Evolutionary conservation across 2,888 invertebrate species (phyloP).

Genomic region (Synanthedon formicaeformis): DNA sequence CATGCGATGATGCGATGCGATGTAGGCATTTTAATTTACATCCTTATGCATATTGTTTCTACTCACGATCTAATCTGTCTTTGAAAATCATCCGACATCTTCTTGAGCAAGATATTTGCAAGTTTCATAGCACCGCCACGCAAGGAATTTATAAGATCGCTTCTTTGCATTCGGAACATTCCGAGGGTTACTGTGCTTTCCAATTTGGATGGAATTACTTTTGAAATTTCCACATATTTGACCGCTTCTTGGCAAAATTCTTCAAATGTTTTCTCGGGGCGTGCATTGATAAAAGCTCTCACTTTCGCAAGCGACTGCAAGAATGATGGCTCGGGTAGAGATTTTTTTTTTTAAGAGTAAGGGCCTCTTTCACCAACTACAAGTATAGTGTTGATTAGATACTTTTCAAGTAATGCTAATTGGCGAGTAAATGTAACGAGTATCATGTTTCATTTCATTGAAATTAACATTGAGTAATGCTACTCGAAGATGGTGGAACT

Average conservation of each 20-base stretch:
- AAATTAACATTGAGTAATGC: no score
- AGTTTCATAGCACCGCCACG: conserved; percentile 76
- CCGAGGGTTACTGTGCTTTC: conserved; percentile 81
- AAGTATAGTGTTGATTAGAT: no score
- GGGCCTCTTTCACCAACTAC: no score
- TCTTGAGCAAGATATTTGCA: conserved; percentile 76
- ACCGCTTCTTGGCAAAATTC: conserved; percentile 72
- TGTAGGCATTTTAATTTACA: no score
- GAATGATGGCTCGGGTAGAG: neutral
- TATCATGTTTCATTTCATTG: no score
- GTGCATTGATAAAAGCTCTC: conserved; percentile 74
- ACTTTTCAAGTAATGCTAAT: no score
- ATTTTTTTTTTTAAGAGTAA: neutral
- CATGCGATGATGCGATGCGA: no score
- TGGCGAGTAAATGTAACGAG: no score
- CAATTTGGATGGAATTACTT: conserved; percentile 70
- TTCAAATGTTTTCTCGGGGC: conserved; percentile 73
- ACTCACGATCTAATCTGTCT: conserved; percentile 79
- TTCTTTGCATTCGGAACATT: conserved; percentile 87
- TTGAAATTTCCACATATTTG: conserved; percentile 73
- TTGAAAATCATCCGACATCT: conserved; percentile 86
- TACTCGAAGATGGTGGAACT: no score
- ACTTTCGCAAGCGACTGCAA: conserved; percentile 73
- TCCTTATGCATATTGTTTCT: neutral
- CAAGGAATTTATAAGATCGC: conserved; percentile 79